These are phyloP conservation scores for Himalopsyche kuldschensis DNA, from an alignment of 2,888 invertebrate species.

Conservation along the genomic window DNA sequence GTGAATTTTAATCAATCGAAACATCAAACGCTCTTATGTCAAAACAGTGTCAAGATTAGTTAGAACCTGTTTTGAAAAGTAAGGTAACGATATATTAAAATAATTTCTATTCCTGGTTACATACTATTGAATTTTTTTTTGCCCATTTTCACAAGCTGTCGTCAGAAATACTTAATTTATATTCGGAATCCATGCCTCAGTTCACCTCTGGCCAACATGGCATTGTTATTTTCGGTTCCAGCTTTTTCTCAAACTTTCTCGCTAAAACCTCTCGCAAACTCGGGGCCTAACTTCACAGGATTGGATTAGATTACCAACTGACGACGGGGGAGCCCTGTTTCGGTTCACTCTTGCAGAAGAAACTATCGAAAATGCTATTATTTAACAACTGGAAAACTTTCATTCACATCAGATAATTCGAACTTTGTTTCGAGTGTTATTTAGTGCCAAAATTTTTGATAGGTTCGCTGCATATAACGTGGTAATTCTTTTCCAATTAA, in stretches of 20 bases:
- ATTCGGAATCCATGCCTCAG: not conserved
- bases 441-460: not conserved
- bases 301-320: not conserved
- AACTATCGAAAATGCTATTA: not conserved
- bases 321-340: not conserved
- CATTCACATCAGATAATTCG: not conserved
- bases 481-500: no score
- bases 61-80: no score
- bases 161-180: no score
- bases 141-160: no score
- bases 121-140: no score
- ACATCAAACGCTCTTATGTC: no score
- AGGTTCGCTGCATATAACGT: no score
- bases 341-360: not conserved
- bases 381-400: not conserved
- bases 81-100: no score
- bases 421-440: not conserved
- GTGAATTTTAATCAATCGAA: no score
- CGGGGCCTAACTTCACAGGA: not conserved
- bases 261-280: not conserved
- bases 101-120: no score
- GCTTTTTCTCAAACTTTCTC: not conserved
- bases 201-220: not conserved
- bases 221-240: not conserved
- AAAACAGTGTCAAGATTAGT: no score